Base-by-base conservation (phyloP, 2,113 vertebrate species). In the Cyrtonyx montezumae region DNA sequence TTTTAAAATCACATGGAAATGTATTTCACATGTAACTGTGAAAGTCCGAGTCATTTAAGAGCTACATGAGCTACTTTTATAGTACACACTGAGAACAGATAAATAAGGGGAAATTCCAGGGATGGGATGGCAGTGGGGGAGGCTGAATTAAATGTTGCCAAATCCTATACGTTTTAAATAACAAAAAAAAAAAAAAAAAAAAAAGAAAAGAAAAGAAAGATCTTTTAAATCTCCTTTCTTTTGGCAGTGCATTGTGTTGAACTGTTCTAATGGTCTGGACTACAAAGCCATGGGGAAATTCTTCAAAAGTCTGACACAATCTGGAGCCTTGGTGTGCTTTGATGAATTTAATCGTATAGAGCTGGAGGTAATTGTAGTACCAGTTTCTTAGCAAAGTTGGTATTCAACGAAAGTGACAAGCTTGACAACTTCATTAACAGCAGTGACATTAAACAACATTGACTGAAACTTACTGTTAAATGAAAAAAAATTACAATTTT, bases 351-450 rank as follows among this genome's bases (percentile, higher is more conserved):
- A 97, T 97, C 51, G 18, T 94, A 95, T 88, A 94, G 97, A 97
- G 94, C 92, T 98, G 71, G 95, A 97, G 94, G 97, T 98, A 98
- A 98, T 96, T 97, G 93, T 94, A 96, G 89, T 90, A 97, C 94
- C 70, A 81, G 83, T 96, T 97, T 98, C 97, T 97, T 92, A 89
- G 84, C 79, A 96, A 97, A 97, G 96, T 96, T 97, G 93, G 95
- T 95, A 96, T 97, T 97, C 97, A 97, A 17, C 6, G 48, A 87
- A 97, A 97, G 83, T 96, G 97, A 97, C 97, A 97, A 95, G 94
- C 87, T 95, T 96, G 97, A 98, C 96, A 97, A 96, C 96, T 98
- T 97, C 97, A 98, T 97, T 98, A 97, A 96, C 92, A 90, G 66
- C 63, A 51, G 28, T 96, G 96, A 97, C 90, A 96, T 97, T 97